Percentiles rank a stretch among this genome's conserved stretches.
Conservation (phyloP, 2,888 invertebrate genomes). For the Acrobasis consociella region DNA sequence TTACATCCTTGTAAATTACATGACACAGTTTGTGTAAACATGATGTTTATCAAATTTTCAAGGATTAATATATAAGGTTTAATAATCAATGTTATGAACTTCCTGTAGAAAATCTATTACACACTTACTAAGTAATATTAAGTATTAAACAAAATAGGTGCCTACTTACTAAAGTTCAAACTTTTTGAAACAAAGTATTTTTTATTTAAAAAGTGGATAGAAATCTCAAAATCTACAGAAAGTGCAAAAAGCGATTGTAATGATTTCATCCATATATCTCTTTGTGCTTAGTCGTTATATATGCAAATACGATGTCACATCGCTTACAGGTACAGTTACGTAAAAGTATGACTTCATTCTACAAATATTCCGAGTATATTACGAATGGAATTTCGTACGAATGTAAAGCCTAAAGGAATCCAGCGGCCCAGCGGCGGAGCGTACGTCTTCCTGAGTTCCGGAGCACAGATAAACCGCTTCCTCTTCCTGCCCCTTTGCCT, state of each 20-base stretch:
- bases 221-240: too few relatives aligned
- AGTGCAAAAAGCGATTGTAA: background rate
- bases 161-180: too few relatives aligned
- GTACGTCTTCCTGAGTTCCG: conserved; percentile 78
- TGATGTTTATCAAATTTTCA: background rate
- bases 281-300: conserved; percentile 4
- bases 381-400: conserved; percentile 61
- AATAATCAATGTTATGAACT: too few relatives aligned
- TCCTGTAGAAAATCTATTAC: background rate
- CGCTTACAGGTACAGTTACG: conserved; percentile 4
- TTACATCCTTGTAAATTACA: background rate
- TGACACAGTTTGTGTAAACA: background rate
- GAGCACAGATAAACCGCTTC: conserved; percentile 80
- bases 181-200: too few relatives aligned
- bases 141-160: too few relatives aligned
- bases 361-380: conserved; percentile 29
- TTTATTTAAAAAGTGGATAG: too few relatives aligned
- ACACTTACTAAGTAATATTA: background rate
- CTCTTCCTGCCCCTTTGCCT: conserved; percentile 78
- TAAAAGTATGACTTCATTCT: conserved; percentile 20
- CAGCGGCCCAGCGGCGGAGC: conserved; percentile 54
- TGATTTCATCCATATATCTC: background rate
- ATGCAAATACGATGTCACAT: conserved; percentile 15
- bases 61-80: too few relatives aligned
- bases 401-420: conserved; percentile 73